phyloP scores from a whole-genome alignment of 2,888 invertebrate species.

The Diaphora mendica region DNA sequence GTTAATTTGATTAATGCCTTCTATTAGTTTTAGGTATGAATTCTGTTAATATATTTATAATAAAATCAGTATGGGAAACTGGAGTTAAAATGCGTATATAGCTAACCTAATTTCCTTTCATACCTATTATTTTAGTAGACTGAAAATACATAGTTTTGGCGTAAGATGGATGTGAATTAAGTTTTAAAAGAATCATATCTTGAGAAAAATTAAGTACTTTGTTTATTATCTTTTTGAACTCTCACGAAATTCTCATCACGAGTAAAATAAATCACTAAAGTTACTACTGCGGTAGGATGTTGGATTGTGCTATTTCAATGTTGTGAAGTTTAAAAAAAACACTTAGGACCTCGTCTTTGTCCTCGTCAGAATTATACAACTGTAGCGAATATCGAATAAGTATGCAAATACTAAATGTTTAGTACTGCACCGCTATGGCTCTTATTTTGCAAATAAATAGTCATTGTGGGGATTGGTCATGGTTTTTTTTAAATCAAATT shows the following conservation, averaged over 20 bases:
- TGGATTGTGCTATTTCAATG: not conserved
- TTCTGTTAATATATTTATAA: not conserved
- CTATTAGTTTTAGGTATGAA: not conserved
- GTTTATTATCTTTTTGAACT: too few species aligned
- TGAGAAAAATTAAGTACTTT: too few species aligned
- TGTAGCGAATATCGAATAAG: not conserved
- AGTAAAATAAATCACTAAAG: not conserved
- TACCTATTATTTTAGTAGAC: not conserved
- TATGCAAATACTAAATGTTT: not conserved
- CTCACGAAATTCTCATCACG: not conserved
- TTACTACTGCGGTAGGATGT: not conserved
- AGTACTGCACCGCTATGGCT: not conserved
- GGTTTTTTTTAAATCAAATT: not conserved
- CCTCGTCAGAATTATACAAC: not conserved
- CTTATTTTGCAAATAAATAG: not conserved
- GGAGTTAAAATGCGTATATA: not conserved
- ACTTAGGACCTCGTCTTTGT: not conserved
- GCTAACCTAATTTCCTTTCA: too few species aligned
- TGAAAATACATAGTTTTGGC: not conserved
- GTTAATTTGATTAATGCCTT: not conserved
- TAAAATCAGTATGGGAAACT: not conserved
- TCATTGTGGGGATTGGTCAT: not conserved
- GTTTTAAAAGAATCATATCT: too few species aligned
- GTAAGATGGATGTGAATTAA: too few species aligned
- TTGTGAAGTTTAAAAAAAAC: not conserved